Evolutionary conservation across 37 sponge, comb jelly and placozoan species (phyloP).

Genomic region (Chondrosia reniformis): DNA sequence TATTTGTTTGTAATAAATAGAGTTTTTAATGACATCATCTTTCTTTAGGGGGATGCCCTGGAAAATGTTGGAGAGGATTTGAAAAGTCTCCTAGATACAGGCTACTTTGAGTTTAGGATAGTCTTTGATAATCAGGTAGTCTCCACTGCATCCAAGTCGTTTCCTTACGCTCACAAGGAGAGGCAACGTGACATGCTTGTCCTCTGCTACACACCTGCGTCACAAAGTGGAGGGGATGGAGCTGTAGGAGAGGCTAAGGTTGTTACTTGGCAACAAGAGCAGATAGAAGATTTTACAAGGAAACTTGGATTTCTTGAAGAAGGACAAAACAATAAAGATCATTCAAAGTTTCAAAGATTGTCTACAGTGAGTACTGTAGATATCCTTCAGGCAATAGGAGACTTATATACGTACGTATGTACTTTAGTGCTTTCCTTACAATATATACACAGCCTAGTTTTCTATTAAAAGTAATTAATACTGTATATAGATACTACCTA

Average conservation of each 20-base stretch:
- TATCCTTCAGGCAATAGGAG: not conserved
- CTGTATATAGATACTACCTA: not conserved
- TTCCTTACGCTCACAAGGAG: not conserved
- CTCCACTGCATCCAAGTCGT: not conserved
- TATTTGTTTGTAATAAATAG: too few relatives aligned
- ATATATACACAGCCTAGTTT: too few relatives aligned
- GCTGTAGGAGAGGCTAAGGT: not conserved
- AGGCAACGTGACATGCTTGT: not conserved
- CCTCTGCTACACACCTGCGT: conserved; percentile 20
- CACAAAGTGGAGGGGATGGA: not conserved
- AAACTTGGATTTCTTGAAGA: conserved; percentile 81
- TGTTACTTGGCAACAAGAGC: conserved; percentile 49
- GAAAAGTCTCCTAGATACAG: conserved; percentile 61
- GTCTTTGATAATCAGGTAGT: not conserved
- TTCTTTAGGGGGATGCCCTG: conserved; percentile 81
- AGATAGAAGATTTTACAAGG: conserved; percentile 83
- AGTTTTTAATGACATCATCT: too few relatives aligned
- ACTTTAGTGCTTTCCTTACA: not conserved
- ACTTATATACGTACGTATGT: too few relatives aligned
- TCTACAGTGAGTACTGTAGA: conserved; percentile 28
- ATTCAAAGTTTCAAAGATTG: conserved; percentile 52
- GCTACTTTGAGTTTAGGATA: conserved; percentile 54
- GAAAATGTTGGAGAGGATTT: conserved; percentile 67
- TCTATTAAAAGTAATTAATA: not conserved
- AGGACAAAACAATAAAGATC: conserved; percentile 55